Evolutionary conservation across 1,140 invertebrate genomes (phyloP).

Genomic region (Leptopilina clavipes): DNA sequence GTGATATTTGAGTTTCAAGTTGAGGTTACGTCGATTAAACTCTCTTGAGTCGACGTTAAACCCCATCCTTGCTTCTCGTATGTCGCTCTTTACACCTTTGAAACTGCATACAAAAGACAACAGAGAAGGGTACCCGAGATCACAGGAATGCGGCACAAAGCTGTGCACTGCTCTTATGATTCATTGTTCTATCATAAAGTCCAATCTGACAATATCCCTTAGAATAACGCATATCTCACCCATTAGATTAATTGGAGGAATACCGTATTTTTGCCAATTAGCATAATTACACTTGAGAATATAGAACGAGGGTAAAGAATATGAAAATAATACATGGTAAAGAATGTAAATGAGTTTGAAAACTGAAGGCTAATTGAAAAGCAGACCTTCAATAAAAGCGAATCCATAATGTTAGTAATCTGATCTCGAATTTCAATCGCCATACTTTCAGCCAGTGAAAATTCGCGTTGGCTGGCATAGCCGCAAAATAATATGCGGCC

Average conservation of each 20-base stretch:
- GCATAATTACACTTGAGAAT: not conserved
- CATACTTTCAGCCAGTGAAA: conserved; percentile 15
- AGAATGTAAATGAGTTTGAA: not conserved
- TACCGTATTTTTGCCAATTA: not conserved
- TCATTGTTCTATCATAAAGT: not conserved
- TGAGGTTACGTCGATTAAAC: conserved; percentile 27
- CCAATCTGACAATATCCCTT: not conserved
- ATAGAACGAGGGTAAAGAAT: no score
- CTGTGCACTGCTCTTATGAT: conserved; percentile 11
- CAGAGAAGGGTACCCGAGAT: no score
- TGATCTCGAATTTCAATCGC: conserved; percentile 25
- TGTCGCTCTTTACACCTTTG: conserved; percentile 2
- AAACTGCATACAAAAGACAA: no score
- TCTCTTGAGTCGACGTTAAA: not conserved
- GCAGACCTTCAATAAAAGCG: not conserved
- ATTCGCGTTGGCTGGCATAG: not conserved
- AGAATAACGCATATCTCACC: no score
- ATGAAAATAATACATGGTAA: not conserved
- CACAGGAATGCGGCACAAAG: no score
- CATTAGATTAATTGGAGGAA: not conserved
- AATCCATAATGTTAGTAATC: not conserved
- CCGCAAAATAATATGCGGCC: conserved; percentile 67
- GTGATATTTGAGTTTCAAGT: conserved; percentile 20
- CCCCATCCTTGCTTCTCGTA: not conserved
- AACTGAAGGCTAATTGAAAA: conserved; percentile 20